Conservation (phyloP, 2,888 invertebrate species). For the Euphydryas editha region DNA sequence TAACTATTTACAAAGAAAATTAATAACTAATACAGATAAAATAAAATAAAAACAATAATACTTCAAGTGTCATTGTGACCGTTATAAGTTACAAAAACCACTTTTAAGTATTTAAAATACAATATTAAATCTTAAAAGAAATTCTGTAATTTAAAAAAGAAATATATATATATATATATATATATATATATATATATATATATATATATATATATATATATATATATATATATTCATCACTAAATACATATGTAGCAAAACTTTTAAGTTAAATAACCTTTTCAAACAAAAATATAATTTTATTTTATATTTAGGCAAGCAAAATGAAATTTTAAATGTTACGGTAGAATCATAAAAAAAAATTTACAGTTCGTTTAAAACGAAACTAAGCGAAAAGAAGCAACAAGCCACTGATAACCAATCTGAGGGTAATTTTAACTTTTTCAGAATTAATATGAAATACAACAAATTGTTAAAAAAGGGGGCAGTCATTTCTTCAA, state of each 20-base stretch:
- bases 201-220: background rate
- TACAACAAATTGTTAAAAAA: too few species aligned
- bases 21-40: slow-evolving; percentile 5
- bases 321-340: background rate
- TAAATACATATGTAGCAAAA: background rate
- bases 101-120: background rate
- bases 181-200: background rate
- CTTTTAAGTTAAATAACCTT: background rate
- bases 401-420: background rate
- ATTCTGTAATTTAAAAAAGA: background rate
- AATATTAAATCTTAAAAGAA: background rate
- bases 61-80: background rate
- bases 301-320: background rate
- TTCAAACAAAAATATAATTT: background rate
- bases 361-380: background rate
- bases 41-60: background rate
- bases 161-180: background rate
- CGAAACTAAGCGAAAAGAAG: background rate
- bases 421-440: background rate
- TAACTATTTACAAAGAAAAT: slow-evolving; percentile 1
- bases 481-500: too few species aligned
- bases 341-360: background rate
- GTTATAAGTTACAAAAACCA: background rate
- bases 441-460: too few species aligned
- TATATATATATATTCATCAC: background rate